phyloP scores from a whole-genome alignment of 92 coral and sea anemone species.

The Virgularia gustaviana region DNA sequence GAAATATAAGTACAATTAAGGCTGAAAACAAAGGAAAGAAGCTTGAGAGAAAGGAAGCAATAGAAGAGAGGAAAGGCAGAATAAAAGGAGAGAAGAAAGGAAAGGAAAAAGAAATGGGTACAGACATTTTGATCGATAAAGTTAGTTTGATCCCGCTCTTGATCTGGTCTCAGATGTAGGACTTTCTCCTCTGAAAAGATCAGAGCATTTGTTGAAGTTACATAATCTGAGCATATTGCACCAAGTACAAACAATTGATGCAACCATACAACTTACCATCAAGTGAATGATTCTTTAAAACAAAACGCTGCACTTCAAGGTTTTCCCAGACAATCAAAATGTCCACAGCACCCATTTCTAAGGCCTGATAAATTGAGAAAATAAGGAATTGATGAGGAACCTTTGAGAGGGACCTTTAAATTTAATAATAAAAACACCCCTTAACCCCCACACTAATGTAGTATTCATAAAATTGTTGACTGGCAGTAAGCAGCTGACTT shows the following conservation, averaged over 20 bases:
- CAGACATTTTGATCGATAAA: constrained; percentile 86
- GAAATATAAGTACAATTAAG: neutral
- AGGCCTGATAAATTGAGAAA: constrained; percentile 52
- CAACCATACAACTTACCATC: constrained; percentile 61
- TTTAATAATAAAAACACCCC: no score
- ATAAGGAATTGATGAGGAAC: neutral
- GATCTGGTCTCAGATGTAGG: constrained; percentile 86
- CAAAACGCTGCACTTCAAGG: constrained; percentile 80
- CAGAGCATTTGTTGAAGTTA: neutral
- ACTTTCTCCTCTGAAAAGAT: constrained; percentile 80
- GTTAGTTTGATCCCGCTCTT: constrained; percentile 96
- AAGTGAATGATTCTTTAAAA: constrained; percentile 85
- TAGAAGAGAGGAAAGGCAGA: no score
- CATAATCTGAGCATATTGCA: neutral
- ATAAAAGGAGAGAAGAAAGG: no score
- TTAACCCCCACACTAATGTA: no score
- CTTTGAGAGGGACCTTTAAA: no score
- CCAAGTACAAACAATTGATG: neutral
- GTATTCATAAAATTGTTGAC: neutral
- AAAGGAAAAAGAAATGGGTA: no score
- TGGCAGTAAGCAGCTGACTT: constrained; percentile 21
- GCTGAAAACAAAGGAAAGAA: no score
- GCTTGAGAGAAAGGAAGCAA: no score
- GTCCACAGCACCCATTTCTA: constrained; percentile 98
- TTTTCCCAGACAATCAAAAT: constrained; percentile 97